Evolutionary conservation across 2,888 invertebrate species (phyloP).

Genomic region (Imbricaverruca yamaguchii): DNA sequence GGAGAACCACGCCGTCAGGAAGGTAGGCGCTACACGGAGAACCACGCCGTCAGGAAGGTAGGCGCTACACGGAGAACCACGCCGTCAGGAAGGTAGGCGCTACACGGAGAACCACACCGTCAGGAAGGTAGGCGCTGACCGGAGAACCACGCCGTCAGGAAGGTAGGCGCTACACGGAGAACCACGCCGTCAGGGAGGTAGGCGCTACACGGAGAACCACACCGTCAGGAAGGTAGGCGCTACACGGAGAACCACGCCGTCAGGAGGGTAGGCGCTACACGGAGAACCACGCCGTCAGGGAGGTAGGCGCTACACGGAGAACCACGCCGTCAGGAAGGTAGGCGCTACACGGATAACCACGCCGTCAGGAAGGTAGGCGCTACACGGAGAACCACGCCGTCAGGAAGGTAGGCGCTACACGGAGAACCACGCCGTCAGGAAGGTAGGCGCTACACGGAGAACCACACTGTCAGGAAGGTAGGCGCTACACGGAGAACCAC

Average conservation of each 20-base stretch:
- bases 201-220: conserved; percentile 90
- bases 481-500: conserved; percentile 90
- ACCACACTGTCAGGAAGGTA: conserved; percentile 76
- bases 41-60: conserved; percentile 76
- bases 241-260: conserved; percentile 86
- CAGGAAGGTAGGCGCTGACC: too few relatives aligned
- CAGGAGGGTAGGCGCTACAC: conserved; percentile 75
- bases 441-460: conserved; percentile 83
- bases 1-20: conserved; percentile 78
- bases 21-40: conserved; percentile 83
- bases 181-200: conserved; percentile 76
- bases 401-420: conserved; percentile 75
- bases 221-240: conserved; percentile 67
- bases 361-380: conserved; percentile 67
- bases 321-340: conserved; percentile 76
- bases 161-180: conserved; percentile 83
- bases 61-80: conserved; percentile 90
- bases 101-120: conserved; percentile 86
- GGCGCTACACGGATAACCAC: conserved; percentile 90
- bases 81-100: conserved; percentile 67
- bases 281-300: conserved; percentile 78
- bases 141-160: conserved; percentile 78
- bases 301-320: conserved; percentile 83
- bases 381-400: conserved; percentile 86
- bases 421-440: conserved; percentile 78